Conservation (phyloP, 2,888 invertebrate species). For the Protophormia terraenovae region DNA sequence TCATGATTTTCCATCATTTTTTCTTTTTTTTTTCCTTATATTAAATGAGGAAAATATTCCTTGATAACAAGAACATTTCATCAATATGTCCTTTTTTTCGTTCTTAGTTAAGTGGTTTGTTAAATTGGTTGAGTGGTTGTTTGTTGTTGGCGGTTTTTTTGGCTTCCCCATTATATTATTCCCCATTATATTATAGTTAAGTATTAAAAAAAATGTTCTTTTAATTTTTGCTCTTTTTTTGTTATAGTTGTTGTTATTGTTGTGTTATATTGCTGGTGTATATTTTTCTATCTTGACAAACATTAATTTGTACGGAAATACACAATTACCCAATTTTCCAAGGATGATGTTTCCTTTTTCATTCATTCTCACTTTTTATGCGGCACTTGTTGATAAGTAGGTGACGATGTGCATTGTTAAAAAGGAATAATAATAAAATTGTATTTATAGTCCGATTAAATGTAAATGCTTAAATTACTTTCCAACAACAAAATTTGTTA, state of each 20-base stretch:
- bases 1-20: slow-evolving; percentile 66
- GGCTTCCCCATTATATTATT: no score
- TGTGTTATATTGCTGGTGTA: slow-evolving; percentile 5
- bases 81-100: slow-evolving; percentile 61
- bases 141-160: slow-evolving; percentile 1
- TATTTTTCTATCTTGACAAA: slow-evolving; percentile 63
- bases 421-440: slow-evolving; percentile 49
- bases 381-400: slow-evolving; percentile 43
- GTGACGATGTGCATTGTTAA: slow-evolving; percentile 35
- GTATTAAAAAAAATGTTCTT: no score
- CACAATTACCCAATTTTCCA: slow-evolving; percentile 67
- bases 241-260: no score
- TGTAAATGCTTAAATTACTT: slow-evolving; percentile 53
- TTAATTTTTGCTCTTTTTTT: no score
- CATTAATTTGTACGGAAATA: slow-evolving; percentile 67
- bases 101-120: slow-evolving; percentile 51
- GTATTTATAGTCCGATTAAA: slow-evolving; percentile 60
- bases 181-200: no score
- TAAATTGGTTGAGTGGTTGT: slow-evolving; percentile 32
- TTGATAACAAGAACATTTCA: slow-evolving; percentile 63
- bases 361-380: background rate
- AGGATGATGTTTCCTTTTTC: slow-evolving; percentile 22
- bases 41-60: slow-evolving; percentile 24
- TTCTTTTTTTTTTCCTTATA: background rate
- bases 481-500: slow-evolving; percentile 13